A percentile compares a stretch with the other conserved stretches of the same genome.
phyloP scores from a whole-genome alignment of 2,113 vertebrate species.

The Pithys albifrons region DNA sequence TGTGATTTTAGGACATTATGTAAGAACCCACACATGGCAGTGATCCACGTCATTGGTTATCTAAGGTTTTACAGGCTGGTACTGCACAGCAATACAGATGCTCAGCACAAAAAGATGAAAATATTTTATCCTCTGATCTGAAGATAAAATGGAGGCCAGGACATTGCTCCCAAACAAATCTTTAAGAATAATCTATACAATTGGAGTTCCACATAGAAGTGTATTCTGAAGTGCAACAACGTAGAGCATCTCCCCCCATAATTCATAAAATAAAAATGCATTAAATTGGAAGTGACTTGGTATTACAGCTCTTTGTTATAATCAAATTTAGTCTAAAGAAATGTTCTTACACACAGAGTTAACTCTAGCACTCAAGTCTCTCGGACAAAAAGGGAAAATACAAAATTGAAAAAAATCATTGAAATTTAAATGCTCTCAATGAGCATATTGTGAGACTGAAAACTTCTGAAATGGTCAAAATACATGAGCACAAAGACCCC shows the following conservation, averaged over 20 bases:
- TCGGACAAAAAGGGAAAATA: neutral
- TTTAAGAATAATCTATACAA: neutral
- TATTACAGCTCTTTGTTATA: neutral
- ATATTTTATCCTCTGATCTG: neutral
- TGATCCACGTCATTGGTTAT: neutral
- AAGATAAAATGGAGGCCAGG: neutral
- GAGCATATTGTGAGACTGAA: neutral
- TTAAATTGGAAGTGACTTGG: neutral
- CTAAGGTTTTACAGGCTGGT: neutral
- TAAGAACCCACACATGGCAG: neutral
- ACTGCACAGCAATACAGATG: neutral
- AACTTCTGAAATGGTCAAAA: neutral
- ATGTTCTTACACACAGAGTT: neutral
- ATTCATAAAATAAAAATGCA: neutral
- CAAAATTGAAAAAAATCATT: neutral
- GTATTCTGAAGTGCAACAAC: neutral
- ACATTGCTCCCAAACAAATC: neutral
- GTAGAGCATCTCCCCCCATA: accelerated
- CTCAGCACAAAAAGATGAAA: neutral
- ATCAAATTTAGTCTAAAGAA: neutral
- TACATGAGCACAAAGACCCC: neutral
- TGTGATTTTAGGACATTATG: neutral
- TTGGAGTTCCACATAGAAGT: neutral
- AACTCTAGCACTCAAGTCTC: neutral
- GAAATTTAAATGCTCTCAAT: neutral